These are phyloP conservation scores for Magallana gigas DNA, from an alignment of 1,140 invertebrate genomes.

Conservation along the genomic window DNA sequence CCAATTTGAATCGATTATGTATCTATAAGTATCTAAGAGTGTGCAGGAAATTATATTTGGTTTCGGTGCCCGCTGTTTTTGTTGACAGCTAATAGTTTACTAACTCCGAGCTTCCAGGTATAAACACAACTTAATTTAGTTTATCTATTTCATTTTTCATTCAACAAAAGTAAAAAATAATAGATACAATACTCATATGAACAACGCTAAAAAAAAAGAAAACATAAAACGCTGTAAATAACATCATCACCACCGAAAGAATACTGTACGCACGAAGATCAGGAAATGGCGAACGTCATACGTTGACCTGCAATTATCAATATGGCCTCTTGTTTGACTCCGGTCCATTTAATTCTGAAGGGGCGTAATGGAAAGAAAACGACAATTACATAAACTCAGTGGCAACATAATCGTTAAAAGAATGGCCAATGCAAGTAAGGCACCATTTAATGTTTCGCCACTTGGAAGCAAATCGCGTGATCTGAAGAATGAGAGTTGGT, in stretches of 20 bases:
- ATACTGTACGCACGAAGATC: neutral
- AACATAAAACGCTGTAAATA: neutral
- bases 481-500: slow-evolving; percentile 17
- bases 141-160: neutral
- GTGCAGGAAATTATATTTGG: too few species aligned
- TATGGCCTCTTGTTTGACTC: neutral
- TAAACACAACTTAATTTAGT: too few species aligned
- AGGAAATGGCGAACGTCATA: neutral
- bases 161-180: slow-evolving; percentile 38
- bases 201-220: too few species aligned
- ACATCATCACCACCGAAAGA: neutral
- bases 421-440: slow-evolving; percentile 3
- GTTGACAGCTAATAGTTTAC: too few species aligned
- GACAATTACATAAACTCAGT: neutral
- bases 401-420: neutral
- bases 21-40: too few species aligned
- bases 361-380: neutral
- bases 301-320: neutral
- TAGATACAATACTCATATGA: neutral
- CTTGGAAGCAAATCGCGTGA: slow-evolving; percentile 24
- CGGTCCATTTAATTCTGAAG: neutral
- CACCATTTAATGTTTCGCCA: slow-evolving; percentile 29
- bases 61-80: too few species aligned
- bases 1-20: too few species aligned
- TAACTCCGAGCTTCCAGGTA: too few species aligned